Evolutionary conservation across 2,113 vertebrate genomes (phyloP).

Genomic region (Stomatorhinus ivindoensis): DNA sequence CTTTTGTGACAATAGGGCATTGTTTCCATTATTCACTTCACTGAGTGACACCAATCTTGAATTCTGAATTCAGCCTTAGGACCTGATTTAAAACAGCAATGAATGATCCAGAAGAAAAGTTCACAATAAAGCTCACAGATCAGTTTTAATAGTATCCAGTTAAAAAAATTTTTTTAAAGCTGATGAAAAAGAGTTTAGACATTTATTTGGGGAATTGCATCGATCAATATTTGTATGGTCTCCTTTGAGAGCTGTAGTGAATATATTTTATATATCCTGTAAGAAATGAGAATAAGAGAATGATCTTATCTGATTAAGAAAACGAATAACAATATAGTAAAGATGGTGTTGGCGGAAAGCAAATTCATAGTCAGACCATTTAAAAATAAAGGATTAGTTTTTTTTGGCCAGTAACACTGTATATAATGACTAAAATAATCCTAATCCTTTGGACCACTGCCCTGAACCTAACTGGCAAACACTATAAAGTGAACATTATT

Average conservation of each 20-base stretch:
- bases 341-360: not conserved
- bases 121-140: not conserved
- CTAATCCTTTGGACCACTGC: not conserved
- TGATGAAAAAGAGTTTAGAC: not conserved
- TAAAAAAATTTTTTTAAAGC: not conserved
- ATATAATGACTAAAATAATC: slow-evolving; percentile 1
- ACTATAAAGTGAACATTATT: slow-evolving; percentile 8
- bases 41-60: not conserved
- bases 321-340: slow-evolving; percentile 1
- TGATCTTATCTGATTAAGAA: slow-evolving; percentile 7
- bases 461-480: slow-evolving; percentile 5
- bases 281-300: not conserved
- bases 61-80: not conserved
- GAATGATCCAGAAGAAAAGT: not conserved
- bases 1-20: not conserved
- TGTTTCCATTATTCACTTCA: not conserved
- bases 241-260: not conserved
- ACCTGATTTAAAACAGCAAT: not conserved
- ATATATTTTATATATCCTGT: not conserved
- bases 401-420: not conserved
- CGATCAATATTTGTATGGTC: not conserved
- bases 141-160: not conserved
- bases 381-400: not conserved
- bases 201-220: not conserved
- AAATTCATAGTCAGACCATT: not conserved